Percentiles rank a stretch among this genome's conserved stretches.
Conservation (phyloP, 2,888 invertebrate genomes). For the Cataglyphis albicans region DNA sequence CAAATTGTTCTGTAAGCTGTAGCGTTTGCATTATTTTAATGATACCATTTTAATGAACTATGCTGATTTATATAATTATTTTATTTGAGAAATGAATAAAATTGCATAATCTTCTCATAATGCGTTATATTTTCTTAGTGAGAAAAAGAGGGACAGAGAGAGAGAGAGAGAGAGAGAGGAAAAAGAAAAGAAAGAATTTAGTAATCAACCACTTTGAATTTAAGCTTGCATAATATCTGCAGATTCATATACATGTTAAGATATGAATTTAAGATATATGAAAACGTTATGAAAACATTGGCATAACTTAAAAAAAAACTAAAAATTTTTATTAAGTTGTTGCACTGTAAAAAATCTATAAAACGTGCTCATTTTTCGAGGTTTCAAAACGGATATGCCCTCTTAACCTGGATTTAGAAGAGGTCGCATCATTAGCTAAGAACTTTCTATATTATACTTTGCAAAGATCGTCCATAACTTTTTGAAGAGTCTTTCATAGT, state of each 20-base stretch:
- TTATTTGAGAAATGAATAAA: constrained; percentile 28
- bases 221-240: neutral
- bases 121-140: neutral
- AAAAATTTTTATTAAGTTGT: too few species aligned
- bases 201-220: neutral
- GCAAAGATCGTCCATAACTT: constrained; percentile 67
- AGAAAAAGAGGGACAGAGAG: neutral
- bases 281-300: too few species aligned
- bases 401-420: constrained; percentile 22
- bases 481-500: constrained; percentile 48
- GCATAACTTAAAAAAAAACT: too few species aligned
- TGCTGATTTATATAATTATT: constrained; percentile 46
- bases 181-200: neutral
- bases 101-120: constrained; percentile 11
- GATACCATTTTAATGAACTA: constrained; percentile 49
- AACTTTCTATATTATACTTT: constrained; percentile 74
- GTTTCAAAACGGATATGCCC: too few species aligned
- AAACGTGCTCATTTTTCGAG: too few species aligned
- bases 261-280: neutral
- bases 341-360: too few species aligned
- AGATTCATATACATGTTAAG: neutral
- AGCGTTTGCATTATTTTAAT: constrained; percentile 45
- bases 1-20: constrained; percentile 37
- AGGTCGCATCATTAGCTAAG: constrained; percentile 69
- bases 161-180: neutral